These are phyloP conservation scores for Ypsolopha scabrella DNA, from an alignment of 2,888 invertebrate genomes.

Conservation along the genomic window DNA sequence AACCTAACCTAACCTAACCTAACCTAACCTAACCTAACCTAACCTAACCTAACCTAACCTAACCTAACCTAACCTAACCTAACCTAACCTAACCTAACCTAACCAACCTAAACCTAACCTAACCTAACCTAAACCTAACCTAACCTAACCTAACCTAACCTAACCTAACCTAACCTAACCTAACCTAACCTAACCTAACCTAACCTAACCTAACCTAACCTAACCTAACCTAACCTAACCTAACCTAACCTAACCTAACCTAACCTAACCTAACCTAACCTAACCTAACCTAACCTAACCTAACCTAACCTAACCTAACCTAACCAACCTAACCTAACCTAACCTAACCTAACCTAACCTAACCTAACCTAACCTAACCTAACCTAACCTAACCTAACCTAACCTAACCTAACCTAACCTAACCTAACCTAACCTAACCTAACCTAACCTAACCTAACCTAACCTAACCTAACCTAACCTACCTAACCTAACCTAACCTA, in stretches of 20 bases:
- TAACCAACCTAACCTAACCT: conserved; percentile 19
- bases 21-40: conserved; percentile 7
- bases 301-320: conserved; percentile 18
- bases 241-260: conserved; percentile 11
- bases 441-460: conserved; percentile 16
- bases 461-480: conserved; percentile 15
- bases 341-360: conserved; percentile 11
- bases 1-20: conserved; percentile 11
- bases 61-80: conserved; percentile 9
- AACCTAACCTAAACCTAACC: conserved; percentile 8
- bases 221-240: conserved; percentile 5
- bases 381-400: conserved; percentile 12
- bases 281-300: conserved; percentile 21
- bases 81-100: conserved; percentile 8
- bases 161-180: conserved; percentile 9
- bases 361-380: conserved; percentile 15
- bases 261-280: conserved; percentile 18
- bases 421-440: conserved; percentile 12
- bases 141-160: conserved; percentile 9
- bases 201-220: conserved; percentile 7
- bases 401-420: conserved; percentile 8
- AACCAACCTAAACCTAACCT: conserved; percentile 8
- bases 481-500: conserved; percentile 15
- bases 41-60: conserved; percentile 9
- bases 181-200: conserved; percentile 7